A percentile compares a stretch with the other conserved stretches of the same genome.
These are phyloP conservation scores for Melanotaenia pygmaea DNA, from an alignment of 2,797 vertebrate species.

Conservation along the genomic window DNA sequence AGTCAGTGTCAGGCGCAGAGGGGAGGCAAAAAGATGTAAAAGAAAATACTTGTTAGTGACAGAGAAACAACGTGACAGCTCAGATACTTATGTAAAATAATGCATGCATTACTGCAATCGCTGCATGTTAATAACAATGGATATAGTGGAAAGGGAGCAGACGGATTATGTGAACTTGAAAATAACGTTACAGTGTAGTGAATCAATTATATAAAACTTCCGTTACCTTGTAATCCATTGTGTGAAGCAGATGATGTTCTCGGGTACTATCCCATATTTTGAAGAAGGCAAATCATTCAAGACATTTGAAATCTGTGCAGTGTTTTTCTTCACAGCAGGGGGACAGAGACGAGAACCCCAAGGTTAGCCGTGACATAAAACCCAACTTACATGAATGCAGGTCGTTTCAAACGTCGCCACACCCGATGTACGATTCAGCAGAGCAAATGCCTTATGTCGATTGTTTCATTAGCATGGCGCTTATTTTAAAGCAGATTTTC, in stretches of 20 bases:
- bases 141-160: constrained; percentile 12
- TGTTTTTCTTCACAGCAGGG: constrained; percentile 35
- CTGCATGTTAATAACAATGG: not conserved
- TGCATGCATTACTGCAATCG: constrained; percentile 15
- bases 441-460: not conserved
- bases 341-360: constrained; percentile 30
- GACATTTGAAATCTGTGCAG: constrained; percentile 13
- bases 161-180: constrained; percentile 27
- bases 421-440: constrained; percentile 11
- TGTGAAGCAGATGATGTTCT: constrained; percentile 46
- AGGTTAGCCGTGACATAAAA: constrained; percentile 45
- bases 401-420: constrained; percentile 27
- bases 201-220: constrained; percentile 8
- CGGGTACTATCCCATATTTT: constrained; percentile 40
- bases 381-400: constrained; percentile 16
- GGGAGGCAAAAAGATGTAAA: constrained; percentile 44
- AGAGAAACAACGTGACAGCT: constrained; percentile 16
- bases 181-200: not conserved
- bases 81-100: constrained; percentile 22
- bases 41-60: constrained; percentile 57
- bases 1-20: constrained; percentile 59
- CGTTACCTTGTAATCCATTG: constrained; percentile 71
- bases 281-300: constrained; percentile 4
- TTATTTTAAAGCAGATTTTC: not conserved
- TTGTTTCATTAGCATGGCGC: not conserved